Conservation (phyloP, 2,888 invertebrate genomes). For the Metallyticus violacea region DNA sequence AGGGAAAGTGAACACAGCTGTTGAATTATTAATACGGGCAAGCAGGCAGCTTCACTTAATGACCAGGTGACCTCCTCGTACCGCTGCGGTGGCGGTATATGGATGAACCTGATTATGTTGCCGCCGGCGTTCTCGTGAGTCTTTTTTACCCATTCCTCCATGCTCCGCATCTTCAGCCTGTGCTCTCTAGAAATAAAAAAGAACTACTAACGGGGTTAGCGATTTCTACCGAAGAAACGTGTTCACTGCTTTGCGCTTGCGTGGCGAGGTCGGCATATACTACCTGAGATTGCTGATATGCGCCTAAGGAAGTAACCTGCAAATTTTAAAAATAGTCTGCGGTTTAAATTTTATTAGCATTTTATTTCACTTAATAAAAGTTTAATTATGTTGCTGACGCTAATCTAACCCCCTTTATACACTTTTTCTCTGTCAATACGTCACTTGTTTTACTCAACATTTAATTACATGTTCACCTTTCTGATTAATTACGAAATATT, state of each 20-base stretch:
- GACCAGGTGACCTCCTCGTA: not conserved
- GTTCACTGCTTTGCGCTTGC: not conserved
- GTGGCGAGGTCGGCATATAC: not conserved
- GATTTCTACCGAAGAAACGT: not conserved
- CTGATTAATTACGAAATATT: too few species aligned
- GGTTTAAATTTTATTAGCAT: too few species aligned
- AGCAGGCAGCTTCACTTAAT: not conserved
- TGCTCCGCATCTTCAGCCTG: too few species aligned
- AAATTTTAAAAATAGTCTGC: too few species aligned
- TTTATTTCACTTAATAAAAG: too few species aligned
- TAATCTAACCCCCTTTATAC: too few species aligned
- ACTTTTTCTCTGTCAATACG: too few species aligned
- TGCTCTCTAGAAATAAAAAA: not conserved
- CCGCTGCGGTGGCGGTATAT: not conserved
- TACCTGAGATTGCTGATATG: not conserved
- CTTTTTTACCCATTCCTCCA: not conserved
- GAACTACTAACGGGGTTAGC: not conserved
- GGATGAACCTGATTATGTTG: not conserved
- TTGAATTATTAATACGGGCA: not conserved
- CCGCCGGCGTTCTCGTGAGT: not conserved
- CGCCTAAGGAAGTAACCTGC: not conserved
- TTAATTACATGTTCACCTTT: too few species aligned
- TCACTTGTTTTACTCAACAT: too few species aligned
- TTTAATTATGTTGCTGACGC: too few species aligned
- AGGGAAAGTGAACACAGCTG: not conserved